A percentile compares a stretch with the other conserved stretches of the same genome.
phyloP scores from a whole-genome alignment of 1,140 invertebrate species.

The Drosophila sucinea region DNA sequence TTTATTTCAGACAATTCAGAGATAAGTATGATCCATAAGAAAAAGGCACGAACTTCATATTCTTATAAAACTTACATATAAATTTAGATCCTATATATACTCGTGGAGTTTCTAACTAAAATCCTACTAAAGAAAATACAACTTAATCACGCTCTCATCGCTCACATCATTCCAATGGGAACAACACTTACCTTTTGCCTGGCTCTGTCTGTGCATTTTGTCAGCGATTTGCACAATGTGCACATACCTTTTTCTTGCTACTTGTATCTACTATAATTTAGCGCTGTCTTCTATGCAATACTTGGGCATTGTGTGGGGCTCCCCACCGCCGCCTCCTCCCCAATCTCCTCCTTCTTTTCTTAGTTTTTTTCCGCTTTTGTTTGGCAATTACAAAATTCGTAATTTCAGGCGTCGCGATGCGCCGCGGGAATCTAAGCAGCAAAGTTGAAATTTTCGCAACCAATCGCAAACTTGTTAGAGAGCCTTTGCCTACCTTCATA shows the following conservation, averaged over 20 bases:
- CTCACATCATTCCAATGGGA: conserved; percentile 34
- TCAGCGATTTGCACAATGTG: conserved; percentile 79
- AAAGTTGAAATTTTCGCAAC: conserved; percentile 48
- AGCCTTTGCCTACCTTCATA: conserved; percentile 9
- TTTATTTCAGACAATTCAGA: too few relatives aligned
- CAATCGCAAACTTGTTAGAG: conserved; percentile 12
- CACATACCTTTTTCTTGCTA: conserved; percentile 56
- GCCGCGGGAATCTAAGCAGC: conserved; percentile 52
- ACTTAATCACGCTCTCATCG: conserved; percentile 35
- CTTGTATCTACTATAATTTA: conserved; percentile 69
- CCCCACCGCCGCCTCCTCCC: not conserved
- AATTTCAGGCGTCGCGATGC: conserved; percentile 58
- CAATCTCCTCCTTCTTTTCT: not conserved
- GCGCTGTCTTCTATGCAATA: conserved; percentile 57
- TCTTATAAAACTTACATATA: not conserved
- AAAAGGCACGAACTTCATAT: too few relatives aligned
- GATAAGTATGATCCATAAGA: too few relatives aligned
- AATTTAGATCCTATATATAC: not conserved
- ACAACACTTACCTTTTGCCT: conserved; percentile 4
- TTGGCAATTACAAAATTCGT: conserved; percentile 66
- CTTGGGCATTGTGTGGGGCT: conserved; percentile 55
- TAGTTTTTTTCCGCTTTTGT: conserved; percentile 49
- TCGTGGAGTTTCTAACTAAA: too few relatives aligned
- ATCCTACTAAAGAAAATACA: not conserved
- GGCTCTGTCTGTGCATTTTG: conserved; percentile 57